A percentile compares a stretch with the other conserved stretches of the same genome.
Conservation (phyloP, 2,888 invertebrate species). For the Agrilus biguttatus region DNA sequence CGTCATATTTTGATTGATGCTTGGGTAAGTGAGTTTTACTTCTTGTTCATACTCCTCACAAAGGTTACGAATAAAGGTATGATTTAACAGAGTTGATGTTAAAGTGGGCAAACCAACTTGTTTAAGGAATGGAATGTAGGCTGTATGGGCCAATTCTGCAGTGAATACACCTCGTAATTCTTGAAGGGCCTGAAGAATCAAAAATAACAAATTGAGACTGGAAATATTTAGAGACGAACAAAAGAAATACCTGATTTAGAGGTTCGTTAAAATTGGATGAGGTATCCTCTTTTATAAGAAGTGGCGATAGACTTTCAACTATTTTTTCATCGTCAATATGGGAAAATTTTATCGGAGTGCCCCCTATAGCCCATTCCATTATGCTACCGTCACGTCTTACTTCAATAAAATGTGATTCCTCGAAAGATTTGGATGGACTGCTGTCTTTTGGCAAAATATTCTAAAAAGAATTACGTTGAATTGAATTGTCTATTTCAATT, state of each 20-base stretch:
- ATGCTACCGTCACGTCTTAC: constrained; percentile 44
- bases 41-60: constrained; percentile 59
- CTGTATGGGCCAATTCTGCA: constrained; percentile 67
- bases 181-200: constrained; percentile 44
- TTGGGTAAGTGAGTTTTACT: constrained; percentile 12
- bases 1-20: constrained; percentile 10
- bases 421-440: constrained; percentile 15
- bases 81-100: constrained; percentile 61
- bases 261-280: not conserved
- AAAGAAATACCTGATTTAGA: not conserved
- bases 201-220: not conserved
- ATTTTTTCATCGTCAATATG: constrained; percentile 34
- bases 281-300: constrained; percentile 9
- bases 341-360: constrained; percentile 35
- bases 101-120: constrained; percentile 57
- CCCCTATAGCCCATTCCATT: constrained; percentile 46
- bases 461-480: not conserved
- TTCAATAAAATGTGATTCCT: constrained; percentile 36
- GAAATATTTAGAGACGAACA: not conserved
- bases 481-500: not conserved
- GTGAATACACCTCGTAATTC: constrained; percentile 75
- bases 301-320: constrained; percentile 48
- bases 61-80: constrained; percentile 58
- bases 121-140: constrained; percentile 63
- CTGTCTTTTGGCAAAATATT: not conserved